Evolutionary conservation across 2,113 vertebrate genomes (phyloP).

Genomic region (Gambusia holbrooki): DNA sequence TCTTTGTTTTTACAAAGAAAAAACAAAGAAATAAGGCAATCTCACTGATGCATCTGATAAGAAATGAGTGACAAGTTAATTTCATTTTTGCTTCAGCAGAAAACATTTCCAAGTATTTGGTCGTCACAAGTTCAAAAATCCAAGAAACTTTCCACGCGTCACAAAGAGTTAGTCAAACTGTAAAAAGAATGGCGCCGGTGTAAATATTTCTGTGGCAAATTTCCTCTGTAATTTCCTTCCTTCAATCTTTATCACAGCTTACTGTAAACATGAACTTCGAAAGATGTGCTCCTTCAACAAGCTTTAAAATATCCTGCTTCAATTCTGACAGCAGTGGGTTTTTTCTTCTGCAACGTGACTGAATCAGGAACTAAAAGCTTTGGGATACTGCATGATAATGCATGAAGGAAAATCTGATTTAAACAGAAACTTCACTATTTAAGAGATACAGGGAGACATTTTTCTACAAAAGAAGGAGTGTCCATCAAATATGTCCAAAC

Average conservation of each 20-base stretch:
- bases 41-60: too few relatives aligned
- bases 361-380: too few relatives aligned
- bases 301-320: not conserved
- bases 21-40: too few relatives aligned
- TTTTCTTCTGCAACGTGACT: too few relatives aligned
- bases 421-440: constrained; percentile 18
- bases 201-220: constrained; percentile 45
- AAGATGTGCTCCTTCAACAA: constrained; percentile 2
- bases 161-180: constrained; percentile 9
- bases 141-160: constrained; percentile 40
- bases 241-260: constrained; percentile 1
- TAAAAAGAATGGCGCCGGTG: constrained; percentile 4
- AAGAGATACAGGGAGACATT: too few relatives aligned
- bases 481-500: too few relatives aligned
- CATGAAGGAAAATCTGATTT: not conserved
- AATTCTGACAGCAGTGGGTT: not conserved
- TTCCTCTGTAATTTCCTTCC: constrained; percentile 51
- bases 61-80: too few relatives aligned
- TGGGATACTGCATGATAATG: not conserved
- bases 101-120: not conserved
- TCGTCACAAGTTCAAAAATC: constrained; percentile 7
- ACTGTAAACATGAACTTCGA: constrained; percentile 27
- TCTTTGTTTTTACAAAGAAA: not conserved
- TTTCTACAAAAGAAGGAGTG: too few relatives aligned
- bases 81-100: too few relatives aligned